Percentiles rank a stretch among this genome's conserved stretches.
Conservation (phyloP, 2,113 vertebrate genomes). For the Cyanistes caeruleus region DNA sequence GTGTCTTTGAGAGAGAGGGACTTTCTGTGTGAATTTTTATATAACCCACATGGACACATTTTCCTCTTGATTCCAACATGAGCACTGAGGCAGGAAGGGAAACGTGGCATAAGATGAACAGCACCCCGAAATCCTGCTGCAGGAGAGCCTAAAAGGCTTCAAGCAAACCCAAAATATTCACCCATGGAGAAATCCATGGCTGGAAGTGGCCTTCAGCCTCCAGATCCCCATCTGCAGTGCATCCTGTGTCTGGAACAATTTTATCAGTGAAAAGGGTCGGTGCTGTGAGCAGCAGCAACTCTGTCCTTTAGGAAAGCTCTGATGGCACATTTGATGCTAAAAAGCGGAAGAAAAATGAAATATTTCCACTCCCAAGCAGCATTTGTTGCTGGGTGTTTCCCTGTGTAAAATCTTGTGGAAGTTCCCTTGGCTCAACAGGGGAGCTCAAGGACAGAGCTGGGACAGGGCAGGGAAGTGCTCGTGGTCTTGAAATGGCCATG, state of each 20-base stretch:
- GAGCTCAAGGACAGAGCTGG: background rate
- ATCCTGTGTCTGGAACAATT: background rate
- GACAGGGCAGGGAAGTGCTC: background rate
- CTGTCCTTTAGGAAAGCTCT: background rate
- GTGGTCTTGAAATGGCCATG: accelerated
- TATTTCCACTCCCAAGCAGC: background rate
- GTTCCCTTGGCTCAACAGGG: accelerated
- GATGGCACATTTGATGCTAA: accelerated
- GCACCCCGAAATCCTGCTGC: background rate
- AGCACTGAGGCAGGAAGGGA: background rate
- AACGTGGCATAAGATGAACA: accelerated
- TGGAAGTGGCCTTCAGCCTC: background rate
- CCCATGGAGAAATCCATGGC: accelerated
- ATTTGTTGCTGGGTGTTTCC: background rate
- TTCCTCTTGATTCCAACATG: accelerated
- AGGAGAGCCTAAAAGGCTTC: background rate
- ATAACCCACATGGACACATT: background rate
- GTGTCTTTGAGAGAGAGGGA: background rate
- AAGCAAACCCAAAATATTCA: background rate
- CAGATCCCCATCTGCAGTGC: background rate
- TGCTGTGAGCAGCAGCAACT: accelerated
- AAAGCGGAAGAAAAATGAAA: background rate
- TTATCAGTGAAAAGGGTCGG: background rate
- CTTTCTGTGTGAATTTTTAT: background rate
- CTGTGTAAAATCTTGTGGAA: accelerated